Conservation (phyloP, 2,888 invertebrate genomes). For the Hydropsyche betteni region DNA sequence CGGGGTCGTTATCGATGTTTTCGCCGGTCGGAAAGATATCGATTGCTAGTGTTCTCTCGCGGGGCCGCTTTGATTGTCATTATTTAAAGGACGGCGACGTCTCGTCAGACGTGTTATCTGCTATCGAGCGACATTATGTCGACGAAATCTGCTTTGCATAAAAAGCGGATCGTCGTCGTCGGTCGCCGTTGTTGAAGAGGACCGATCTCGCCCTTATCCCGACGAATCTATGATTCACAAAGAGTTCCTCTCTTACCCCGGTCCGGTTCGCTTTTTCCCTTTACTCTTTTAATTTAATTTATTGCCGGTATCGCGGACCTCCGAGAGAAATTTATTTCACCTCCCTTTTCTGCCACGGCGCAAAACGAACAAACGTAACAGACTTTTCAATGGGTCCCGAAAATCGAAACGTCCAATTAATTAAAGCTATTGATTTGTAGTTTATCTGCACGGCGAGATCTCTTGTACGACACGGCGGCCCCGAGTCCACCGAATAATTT, state of each 20-base stretch:
- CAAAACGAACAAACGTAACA: constrained; percentile 41
- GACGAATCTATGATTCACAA: constrained; percentile 41
- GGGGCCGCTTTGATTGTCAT: no score
- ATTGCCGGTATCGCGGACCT: constrained; percentile 46
- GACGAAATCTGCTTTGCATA: constrained; percentile 40
- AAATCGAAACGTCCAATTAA: constrained; percentile 52
- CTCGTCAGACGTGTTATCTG: constrained; percentile 26
- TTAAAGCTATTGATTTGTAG: constrained; percentile 52
- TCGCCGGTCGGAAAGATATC: neutral
- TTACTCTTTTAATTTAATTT: constrained; percentile 50
- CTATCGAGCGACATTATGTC: constrained; percentile 23
- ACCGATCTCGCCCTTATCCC: constrained; percentile 32
- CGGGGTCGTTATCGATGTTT: neutral
- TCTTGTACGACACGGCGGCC: constrained; percentile 17
- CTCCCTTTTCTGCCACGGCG: constrained; percentile 6
- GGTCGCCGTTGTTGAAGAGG: neutral
- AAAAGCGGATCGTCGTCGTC: constrained; percentile 8
- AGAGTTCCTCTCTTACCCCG: constrained; percentile 19
- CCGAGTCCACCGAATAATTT: constrained; percentile 8
- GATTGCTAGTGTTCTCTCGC: neutral
- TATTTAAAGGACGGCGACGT: constrained; percentile 4
- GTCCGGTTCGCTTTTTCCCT: constrained; percentile 27
- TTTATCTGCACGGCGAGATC: constrained; percentile 47
- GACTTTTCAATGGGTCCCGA: constrained; percentile 50
- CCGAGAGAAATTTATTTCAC: constrained; percentile 39